Evolutionary conservation across 2,113 vertebrate genomes (phyloP).

Genomic region (Pangasianodon hypophthalmus): DNA sequence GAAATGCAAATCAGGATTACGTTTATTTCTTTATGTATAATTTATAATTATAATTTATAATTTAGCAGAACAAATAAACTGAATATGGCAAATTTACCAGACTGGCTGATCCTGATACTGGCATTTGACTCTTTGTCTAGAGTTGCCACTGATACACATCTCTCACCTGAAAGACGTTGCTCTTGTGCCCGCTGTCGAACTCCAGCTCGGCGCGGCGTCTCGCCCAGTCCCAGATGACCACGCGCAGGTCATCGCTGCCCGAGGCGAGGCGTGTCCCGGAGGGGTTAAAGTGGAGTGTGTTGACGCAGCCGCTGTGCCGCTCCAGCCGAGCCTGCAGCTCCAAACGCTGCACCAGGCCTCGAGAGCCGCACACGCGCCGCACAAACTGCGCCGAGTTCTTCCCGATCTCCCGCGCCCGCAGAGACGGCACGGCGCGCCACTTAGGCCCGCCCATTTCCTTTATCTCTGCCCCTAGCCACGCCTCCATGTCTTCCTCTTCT

Average conservation of each 20-base stretch:
- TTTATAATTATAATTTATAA: not conserved
- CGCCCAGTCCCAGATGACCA: conserved; percentile 96
- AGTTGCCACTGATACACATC: not conserved
- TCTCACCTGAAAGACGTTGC: conserved; percentile 95
- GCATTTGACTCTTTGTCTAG: not conserved
- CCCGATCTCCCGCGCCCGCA: conserved; percentile 84
- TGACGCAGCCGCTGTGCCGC: conserved; percentile 91
- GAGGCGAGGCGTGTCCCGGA: conserved; percentile 90
- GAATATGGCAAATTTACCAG: too few species aligned
- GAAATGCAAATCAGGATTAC: not conserved
- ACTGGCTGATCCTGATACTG: too few species aligned
- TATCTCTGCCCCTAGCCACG: conserved; percentile 88
- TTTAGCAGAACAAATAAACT: not conserved
- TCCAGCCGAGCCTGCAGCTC: conserved; percentile 88
- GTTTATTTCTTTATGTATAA: not conserved
- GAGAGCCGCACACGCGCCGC: conserved; percentile 84
- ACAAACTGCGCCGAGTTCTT: conserved; percentile 79
- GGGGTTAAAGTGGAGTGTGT: conserved; percentile 96
- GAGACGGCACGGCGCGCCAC: conserved; percentile 83
- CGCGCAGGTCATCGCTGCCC: conserved; percentile 92
- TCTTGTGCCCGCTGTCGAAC: conserved; percentile 96
- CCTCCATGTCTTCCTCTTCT: conserved; percentile 84
- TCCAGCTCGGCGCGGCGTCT: conserved; percentile 82
- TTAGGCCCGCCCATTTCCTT: conserved; percentile 76
- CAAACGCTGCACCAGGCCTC: conserved; percentile 89